Conservation (phyloP, 2,113 vertebrate species). For the Menura novaehollandiae region DNA sequence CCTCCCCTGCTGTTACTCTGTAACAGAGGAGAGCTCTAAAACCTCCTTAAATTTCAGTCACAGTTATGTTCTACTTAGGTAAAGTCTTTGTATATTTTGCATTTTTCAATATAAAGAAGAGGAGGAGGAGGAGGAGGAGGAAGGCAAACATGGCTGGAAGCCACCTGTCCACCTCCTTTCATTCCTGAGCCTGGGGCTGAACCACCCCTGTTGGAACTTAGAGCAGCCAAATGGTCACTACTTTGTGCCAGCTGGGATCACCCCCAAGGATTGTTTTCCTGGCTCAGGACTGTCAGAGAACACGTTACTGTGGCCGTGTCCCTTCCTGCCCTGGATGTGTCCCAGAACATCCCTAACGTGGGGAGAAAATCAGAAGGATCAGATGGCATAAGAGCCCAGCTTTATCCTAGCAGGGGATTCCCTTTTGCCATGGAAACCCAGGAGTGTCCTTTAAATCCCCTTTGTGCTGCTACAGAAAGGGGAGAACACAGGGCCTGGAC, state of each 20-base stretch:
- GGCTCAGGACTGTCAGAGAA: neutral
- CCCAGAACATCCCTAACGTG: neutral
- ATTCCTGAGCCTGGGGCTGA: neutral
- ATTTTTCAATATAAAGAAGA: neutral
- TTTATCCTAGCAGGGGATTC: slow-evolving; percentile 49
- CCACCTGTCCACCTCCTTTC: slow-evolving; percentile 30
- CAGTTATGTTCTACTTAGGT: neutral
- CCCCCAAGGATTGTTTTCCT: slow-evolving; percentile 34
- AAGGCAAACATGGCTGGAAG: neutral
- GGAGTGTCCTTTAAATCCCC: slow-evolving; percentile 57
- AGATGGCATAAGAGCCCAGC: neutral
- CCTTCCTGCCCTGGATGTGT: slow-evolving; percentile 11
- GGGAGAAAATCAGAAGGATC: neutral
- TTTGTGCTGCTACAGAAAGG: neutral
- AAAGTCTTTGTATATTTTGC: neutral
- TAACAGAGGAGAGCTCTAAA: neutral
- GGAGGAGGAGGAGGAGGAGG: neutral
- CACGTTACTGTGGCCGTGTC: neutral
- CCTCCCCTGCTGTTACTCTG: neutral
- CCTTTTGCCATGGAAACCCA: slow-evolving; percentile 63
- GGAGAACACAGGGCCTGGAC: neutral
- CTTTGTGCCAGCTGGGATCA: slow-evolving; percentile 37
- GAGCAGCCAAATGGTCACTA: slow-evolving; percentile 44
- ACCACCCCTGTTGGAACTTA: neutral
- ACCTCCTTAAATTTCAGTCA: neutral